Evolutionary conservation across 1,140 invertebrate genomes (phyloP), one percentile per base, ranked within the genome.

Genomic region (Acromyrmex charruanus): DNA sequence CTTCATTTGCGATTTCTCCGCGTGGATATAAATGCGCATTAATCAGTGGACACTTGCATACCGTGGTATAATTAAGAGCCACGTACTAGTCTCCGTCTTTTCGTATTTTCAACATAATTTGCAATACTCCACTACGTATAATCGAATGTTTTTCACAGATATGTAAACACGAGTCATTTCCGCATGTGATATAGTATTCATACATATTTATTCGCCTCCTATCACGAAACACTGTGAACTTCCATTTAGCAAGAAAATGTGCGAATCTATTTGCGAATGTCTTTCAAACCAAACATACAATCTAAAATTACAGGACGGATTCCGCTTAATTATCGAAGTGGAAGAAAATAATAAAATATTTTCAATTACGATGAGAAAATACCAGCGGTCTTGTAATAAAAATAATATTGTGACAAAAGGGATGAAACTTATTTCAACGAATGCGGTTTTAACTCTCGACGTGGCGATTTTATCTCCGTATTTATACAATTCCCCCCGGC

Each of bases 401-500:
- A 55, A 58, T 7, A n/a, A 65, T 55, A 69, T 68, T 68, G 21
- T 80, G 21, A n/a, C 49, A 10, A 25, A 21, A 31, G 28, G 35
- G 35, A 71, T 44, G 28, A 44, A 81, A 58, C 10, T 44, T 71
- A 58, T 44, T 59, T 81, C 65, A 44, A 28, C 51, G 25, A 79
- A 66, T 66, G 18, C 39, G 10, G 58, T 28, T 66, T 81, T 58
- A 71, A 59, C 35, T 44, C 2, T 0, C n/a, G 16, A 71, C 51
- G 9, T 49, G 63, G 63, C 49, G 77, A 68, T 69, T 69, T 69
- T 69, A 69, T 55, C 25, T 35, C 21, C 44, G 49, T 69, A 21
- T 81, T 69, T 81, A 81, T 66, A 81, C 51, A 71, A 81, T 63
- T 84, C 63, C 44, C 55, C 25, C n/a, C 55, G 53, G 80, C 80